Evolutionary conservation across 2,797 vertebrate species (phyloP), one percentile per base, ranked within the genome.

Genomic region (Rhynchonycteris naso): DNA sequence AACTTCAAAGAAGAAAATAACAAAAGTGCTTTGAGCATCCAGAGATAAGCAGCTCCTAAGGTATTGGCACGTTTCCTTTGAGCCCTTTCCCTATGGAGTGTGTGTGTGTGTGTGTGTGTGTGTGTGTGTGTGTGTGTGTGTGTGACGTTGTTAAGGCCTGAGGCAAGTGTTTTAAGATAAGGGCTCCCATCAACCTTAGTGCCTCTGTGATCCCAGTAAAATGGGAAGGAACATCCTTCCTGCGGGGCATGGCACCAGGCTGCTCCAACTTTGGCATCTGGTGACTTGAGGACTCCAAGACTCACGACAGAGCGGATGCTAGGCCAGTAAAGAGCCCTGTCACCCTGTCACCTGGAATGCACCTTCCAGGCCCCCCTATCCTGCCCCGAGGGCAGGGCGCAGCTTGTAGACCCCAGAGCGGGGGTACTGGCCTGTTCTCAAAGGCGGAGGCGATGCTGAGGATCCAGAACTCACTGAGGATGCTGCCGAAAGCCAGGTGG

Each of bases 381-480:
- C 14, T 1, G 0, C 47, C 38, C 50, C 13, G 0, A 13, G 16
- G 22, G 66, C 1, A 2, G 26, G 43, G 43, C 43, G 5, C 43
- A 7, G 43, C 43, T 43, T 43, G 43, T 43, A 21, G 24, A 69
- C 61, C 58, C 80, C 68, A 50, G 18, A 61, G 59, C 8, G n/a
- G 66, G 47, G 52, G 83, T 65, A 94, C 90, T 61, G 90, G 65
- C 97, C 97, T 97, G 94, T 94, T 65, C 52, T 54, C 90, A 69
- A 98, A 91, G n/a, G 54, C 72, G 0, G 97, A 95, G 0, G 97
- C 90, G 0, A 88, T 13, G 7, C 97, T 97, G 52, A 98, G 88
- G 68, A 98, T 95, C 97, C 97, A 98, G 88, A 95, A 90, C 38
- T 96, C 16, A 7, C 95, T 97, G 75, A 97, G 95, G 94, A 97